Percentiles rank a stretch among this genome's conserved stretches.
Evolutionary conservation across 2,888 invertebrate genomes (phyloP).

Genomic region (Ormyrus thymus): DNA sequence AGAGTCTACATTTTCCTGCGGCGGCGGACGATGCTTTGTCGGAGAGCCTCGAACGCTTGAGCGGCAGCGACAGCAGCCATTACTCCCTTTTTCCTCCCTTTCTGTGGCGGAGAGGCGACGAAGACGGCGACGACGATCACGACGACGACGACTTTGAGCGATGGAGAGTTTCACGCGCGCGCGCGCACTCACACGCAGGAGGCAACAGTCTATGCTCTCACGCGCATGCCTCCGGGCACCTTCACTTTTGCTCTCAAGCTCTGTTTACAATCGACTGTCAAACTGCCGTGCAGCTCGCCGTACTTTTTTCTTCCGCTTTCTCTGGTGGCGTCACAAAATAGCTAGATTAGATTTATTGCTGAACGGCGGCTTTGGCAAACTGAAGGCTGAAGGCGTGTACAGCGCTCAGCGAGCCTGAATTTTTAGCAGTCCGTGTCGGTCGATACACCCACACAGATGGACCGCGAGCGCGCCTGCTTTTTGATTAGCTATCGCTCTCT

Average conservation of each 20-base stretch:
- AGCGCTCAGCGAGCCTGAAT: too few relatives aligned
- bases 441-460: too few relatives aligned
- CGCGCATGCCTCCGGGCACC: not conserved
- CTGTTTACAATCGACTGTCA: too few relatives aligned
- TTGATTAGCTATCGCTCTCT: too few relatives aligned
- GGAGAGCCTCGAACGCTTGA: constrained; percentile 64
- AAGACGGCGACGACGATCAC: not conserved
- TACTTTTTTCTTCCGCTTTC: not conserved
- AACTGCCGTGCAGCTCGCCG: not conserved
- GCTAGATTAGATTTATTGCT: too few relatives aligned
- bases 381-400: too few relatives aligned
- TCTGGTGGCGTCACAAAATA: too few relatives aligned
- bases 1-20: constrained; percentile 68
- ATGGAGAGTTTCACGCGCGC: not conserved
- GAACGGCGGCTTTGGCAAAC: too few relatives aligned
- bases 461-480: too few relatives aligned
- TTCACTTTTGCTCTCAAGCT: not conserved
- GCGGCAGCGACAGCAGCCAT: constrained; percentile 69
- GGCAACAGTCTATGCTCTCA: not conserved
- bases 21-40: constrained; percentile 59
- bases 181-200: not conserved
- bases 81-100: constrained; percentile 59
- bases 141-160: too few relatives aligned
- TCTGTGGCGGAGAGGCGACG: not conserved
- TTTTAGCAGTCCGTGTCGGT: too few relatives aligned